Conservation (phyloP, 1,140 invertebrate genomes). For the Drosophila gunungcola region DNA sequence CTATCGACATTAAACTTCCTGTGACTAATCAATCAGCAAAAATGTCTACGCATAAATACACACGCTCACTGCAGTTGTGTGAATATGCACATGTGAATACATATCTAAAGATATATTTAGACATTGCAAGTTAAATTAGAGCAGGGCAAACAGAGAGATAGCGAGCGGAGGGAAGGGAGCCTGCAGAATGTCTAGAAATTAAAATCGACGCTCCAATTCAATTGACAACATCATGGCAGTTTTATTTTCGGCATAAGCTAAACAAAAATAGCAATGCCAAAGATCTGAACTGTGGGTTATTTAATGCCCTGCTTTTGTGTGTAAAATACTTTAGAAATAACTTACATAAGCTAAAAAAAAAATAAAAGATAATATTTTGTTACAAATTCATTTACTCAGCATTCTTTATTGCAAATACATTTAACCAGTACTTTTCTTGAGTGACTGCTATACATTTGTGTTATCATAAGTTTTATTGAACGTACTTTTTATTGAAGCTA, state of each 20-base stretch:
- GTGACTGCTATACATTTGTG: no score
- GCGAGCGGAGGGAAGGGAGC: slow-evolving; percentile 5
- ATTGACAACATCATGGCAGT: slow-evolving; percentile 52
- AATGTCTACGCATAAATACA: slow-evolving; percentile 8
- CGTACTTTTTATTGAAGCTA: no score
- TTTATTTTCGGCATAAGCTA: slow-evolving; percentile 42
- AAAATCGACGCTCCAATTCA: slow-evolving; percentile 52
- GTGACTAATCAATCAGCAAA: slow-evolving; percentile 62
- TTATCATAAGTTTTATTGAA: no score
- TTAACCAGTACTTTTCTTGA: no score
- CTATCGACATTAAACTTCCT: slow-evolving; percentile 60
- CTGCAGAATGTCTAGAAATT: slow-evolving; percentile 31
- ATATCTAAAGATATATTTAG: slow-evolving; percentile 19
- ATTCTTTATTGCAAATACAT: no score
- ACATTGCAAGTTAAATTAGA: slow-evolving; percentile 46
- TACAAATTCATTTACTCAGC: no score
- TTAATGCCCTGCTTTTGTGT: slow-evolving; percentile 4
- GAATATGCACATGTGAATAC: slow-evolving; percentile 2
- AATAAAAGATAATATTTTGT: neutral
- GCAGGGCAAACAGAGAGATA: slow-evolving; percentile 3
- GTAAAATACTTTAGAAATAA: neutral
- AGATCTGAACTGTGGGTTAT: neutral
- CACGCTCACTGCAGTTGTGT: slow-evolving; percentile 11
- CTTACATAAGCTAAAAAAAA: no score
- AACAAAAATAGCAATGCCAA: slow-evolving; percentile 22